Evolutionary conservation across 2,888 invertebrate species (phyloP).

Genomic region (Dryomyza anilis): DNA sequence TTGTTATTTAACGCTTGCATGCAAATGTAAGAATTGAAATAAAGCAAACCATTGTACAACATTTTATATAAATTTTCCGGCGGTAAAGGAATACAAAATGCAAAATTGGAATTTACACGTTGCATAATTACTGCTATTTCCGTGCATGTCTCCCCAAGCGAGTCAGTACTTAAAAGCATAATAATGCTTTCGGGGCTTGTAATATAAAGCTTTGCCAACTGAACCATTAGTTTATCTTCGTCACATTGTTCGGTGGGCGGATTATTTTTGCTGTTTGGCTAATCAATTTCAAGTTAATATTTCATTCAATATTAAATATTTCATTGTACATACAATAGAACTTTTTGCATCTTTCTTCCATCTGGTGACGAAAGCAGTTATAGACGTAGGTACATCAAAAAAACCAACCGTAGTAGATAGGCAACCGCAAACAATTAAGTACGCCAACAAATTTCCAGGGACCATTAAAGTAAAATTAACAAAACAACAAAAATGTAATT

Average conservation of each 20-base stretch:
- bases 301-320: background rate
- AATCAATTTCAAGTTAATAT: background rate
- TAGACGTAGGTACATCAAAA: background rate
- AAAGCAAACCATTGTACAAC: constrained; percentile 60
- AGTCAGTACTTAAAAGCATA: constrained; percentile 58
- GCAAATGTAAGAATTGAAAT: constrained; percentile 61
- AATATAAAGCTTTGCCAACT: constrained; percentile 63
- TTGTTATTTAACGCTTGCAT: constrained; percentile 25
- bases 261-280: background rate
- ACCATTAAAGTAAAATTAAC: too few species aligned
- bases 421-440: background rate
- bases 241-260: constrained; percentile 45
- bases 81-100: constrained; percentile 57
- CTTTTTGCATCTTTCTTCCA: constrained; percentile 1
- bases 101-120: constrained; percentile 57
- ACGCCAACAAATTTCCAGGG: background rate
- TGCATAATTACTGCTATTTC: constrained; percentile 50
- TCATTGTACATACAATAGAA: constrained; percentile 5
- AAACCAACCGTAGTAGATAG: background rate
- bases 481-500: background rate
- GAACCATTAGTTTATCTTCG: constrained; percentile 62
- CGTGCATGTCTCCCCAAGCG: constrained; percentile 50
- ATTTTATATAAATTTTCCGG: constrained; percentile 62
- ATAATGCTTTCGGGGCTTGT: constrained; percentile 65
- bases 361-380: background rate